Percentiles rank a stretch among this genome's conserved stretches.
phyloP scores from a whole-genome alignment of 2,113 vertebrate genomes.

The Ornithorhynchus anatinus region DNA sequence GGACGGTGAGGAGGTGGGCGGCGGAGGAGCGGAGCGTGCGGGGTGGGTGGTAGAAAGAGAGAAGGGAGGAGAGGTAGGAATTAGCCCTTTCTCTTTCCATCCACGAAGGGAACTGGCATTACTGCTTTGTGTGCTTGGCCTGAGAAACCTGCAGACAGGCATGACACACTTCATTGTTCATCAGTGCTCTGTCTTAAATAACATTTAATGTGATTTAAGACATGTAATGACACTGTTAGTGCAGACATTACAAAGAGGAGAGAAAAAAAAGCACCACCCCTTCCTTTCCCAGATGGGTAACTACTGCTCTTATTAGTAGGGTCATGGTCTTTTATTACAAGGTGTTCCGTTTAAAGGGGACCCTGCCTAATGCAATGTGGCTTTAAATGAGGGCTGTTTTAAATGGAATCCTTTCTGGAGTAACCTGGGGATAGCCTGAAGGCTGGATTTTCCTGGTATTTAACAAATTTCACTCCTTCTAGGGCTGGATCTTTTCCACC shows the following conservation, averaged over 20 bases:
- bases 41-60: not conserved
- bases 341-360: not conserved
- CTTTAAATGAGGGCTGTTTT: not conserved
- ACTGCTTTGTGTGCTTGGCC: not conserved
- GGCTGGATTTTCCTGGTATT: not conserved
- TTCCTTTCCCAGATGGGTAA: not conserved
- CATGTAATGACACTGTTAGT: conserved; percentile 1
- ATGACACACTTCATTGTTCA: not conserved
- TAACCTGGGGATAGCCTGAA: not conserved
- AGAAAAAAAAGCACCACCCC: not conserved
- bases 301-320: too few species aligned
- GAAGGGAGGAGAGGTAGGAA: too few species aligned
- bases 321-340: too few species aligned
- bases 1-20: too few species aligned
- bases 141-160: not conserved
- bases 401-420: not conserved
- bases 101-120: not conserved
- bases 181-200: not conserved
- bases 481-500: not conserved
- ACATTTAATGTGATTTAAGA: not conserved
- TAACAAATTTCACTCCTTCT: too few species aligned
- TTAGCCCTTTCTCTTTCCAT: not conserved
- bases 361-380: not conserved
- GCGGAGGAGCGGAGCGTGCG: too few species aligned
- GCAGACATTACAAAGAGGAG: not conserved